A percentile compares a stretch with the other conserved stretches of the same genome.
Conservation (phyloP, 2,888 invertebrate species). For the Drosophila nigritarsus region DNA sequence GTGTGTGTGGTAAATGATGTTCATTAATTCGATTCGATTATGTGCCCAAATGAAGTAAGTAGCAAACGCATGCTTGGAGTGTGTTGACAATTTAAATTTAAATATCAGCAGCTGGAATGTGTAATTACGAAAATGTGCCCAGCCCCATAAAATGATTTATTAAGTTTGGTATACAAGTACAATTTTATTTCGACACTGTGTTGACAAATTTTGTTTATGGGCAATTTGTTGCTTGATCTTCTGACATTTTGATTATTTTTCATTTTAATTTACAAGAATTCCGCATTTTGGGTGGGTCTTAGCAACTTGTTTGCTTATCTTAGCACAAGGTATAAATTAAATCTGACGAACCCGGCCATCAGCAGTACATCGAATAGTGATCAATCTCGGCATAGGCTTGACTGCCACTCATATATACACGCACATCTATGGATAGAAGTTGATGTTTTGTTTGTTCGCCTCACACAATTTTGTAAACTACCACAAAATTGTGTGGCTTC, state of each 20-base stretch:
- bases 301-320: slow-evolving; percentile 29
- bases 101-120: slow-evolving; percentile 43
- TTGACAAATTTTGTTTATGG: slow-evolving; percentile 68
- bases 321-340: slow-evolving; percentile 15
- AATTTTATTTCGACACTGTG: slow-evolving; percentile 36
- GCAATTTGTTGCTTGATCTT: slow-evolving; percentile 66
- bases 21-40: slow-evolving; percentile 73
- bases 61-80: slow-evolving; percentile 29
- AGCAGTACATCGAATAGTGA: slow-evolving; percentile 56
- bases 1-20: slow-evolving; percentile 24
- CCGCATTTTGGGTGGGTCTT: slow-evolving; percentile 56
- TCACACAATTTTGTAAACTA: slow-evolving; percentile 31
- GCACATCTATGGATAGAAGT: background rate
- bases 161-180: slow-evolving; percentile 29
- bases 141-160: slow-evolving; percentile 68
- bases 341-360: slow-evolving; percentile 38
- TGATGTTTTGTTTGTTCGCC: slow-evolving; percentile 20
- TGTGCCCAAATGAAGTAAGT: slow-evolving; percentile 29
- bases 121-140: slow-evolving; percentile 53
- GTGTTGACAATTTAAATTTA: slow-evolving; percentile 50
- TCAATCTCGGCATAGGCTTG: slow-evolving; percentile 58
- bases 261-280: slow-evolving; percentile 26
- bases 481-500: slow-evolving; percentile 73
- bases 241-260: slow-evolving; percentile 51
- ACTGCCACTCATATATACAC: slow-evolving; percentile 16